Evolutionary conservation across 1,140 invertebrate genomes (phyloP).

Genomic region (Diachasma alloeum): DNA sequence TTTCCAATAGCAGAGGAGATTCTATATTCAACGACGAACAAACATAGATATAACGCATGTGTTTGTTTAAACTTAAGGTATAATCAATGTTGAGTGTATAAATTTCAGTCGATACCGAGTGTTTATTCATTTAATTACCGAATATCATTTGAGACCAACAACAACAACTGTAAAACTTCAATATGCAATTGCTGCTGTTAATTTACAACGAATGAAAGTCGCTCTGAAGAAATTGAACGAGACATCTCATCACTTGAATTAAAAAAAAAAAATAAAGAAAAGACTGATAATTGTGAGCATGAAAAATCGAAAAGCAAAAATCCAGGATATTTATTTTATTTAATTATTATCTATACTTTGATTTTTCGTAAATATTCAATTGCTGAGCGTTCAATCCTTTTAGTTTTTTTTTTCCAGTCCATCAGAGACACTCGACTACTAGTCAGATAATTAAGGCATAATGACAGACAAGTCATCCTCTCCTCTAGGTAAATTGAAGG

Average conservation of each 20-base stretch:
- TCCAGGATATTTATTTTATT: neutral
- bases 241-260: neutral
- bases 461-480: too few relatives aligned
- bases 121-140: too few relatives aligned
- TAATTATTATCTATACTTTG: neutral
- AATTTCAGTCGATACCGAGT: neutral
- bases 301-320: neutral
- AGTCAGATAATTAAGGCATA: neutral
- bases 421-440: neutral
- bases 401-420: neutral
- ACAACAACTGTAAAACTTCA: constrained; percentile 62
- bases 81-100: neutral
- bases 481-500: neutral
- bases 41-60: neutral
- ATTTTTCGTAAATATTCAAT: neutral
- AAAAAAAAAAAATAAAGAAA: neutral
- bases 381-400: neutral
- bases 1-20: too few relatives aligned
- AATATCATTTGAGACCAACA: too few relatives aligned
- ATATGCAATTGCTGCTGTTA: constrained; percentile 63
- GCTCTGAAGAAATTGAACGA: neutral
- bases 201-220: constrained; percentile 47
- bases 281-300: neutral
- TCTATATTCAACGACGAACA: neutral
- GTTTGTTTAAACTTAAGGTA: neutral